Evolutionary conservation across 2,797 vertebrate species (phyloP), one percentile per base, ranked within the genome.

Genomic region (Pygocentrus nattereri): DNA sequence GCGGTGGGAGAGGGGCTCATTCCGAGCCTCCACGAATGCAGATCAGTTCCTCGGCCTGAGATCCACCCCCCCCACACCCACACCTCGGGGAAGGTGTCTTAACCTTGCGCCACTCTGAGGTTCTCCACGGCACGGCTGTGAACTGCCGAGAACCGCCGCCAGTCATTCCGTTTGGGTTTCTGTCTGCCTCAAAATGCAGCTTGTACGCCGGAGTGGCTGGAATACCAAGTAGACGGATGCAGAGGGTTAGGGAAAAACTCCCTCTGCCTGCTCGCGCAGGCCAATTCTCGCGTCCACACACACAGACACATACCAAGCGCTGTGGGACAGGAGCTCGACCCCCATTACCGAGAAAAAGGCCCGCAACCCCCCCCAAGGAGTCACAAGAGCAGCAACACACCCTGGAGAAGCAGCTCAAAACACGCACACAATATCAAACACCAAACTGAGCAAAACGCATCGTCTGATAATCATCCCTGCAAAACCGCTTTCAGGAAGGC

Each of bases 191-290:
- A 38, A 38, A 23, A 47, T 52, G 58, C 78, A 77, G 74, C 27
- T 68, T 44, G 54, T 54, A 70, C 61, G 7, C n/a, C 38, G 65
- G 41, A 15, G 47, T 80, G 79, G 49, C 18, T 41, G 47, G 88
- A 88, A 88, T 88, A 83, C 65, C 41, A 73, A 89, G 62, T 5
- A 11, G 34, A 58, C 23, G 80, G 70, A 88, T 83, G 70, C 80
- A 54, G 73, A 71, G 62, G 34, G 38, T 38, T 44, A 79, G 78
- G 81, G 82, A 44, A 73, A 67, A 83, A n/a, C 44, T 52, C 58
- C 19, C 82, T 76, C 61, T 49, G 19, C 25, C 73, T 85, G 84
- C 76, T 52, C 74, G 38, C 18, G n/a, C 61, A n/a, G 73, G 41
- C 44, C 78, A 44, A 10, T 73, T 38, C 59, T 49, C 38, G 59